A percentile compares a stretch with the other conserved stretches of the same genome.
Conservation (phyloP, 2,888 invertebrate species). For the Coronaproctus castanopsis region DNA sequence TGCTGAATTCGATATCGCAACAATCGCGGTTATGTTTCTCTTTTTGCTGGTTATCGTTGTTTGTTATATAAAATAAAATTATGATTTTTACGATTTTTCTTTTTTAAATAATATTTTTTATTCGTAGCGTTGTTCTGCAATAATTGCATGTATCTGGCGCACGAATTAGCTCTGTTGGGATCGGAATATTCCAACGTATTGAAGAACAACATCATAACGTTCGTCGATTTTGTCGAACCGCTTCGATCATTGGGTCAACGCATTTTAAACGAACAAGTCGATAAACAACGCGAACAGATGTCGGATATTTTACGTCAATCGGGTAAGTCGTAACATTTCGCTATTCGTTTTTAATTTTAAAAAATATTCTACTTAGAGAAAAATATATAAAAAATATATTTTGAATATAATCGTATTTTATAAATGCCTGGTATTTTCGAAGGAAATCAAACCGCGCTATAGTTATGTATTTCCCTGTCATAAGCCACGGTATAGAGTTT, state of each 20-base stretch:
- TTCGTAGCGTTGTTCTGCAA: slow-evolving; percentile 62
- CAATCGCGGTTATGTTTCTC: slow-evolving; percentile 37
- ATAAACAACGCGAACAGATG: slow-evolving; percentile 52
- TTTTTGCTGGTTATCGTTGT: background rate
- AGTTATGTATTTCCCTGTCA: no score
- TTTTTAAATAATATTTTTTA: no score
- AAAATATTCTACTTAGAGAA: no score
- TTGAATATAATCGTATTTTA: no score
- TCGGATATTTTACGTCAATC: slow-evolving; percentile 52
- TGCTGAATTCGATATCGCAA: slow-evolving; percentile 65
- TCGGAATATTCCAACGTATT: slow-evolving; percentile 11
- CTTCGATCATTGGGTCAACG: slow-evolving; percentile 46
- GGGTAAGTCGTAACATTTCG: slow-evolving; percentile 30
- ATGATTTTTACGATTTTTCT: slow-evolving; percentile 3
- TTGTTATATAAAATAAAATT: slow-evolving; percentile 1
- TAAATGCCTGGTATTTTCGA: no score
- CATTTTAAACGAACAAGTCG: slow-evolving; percentile 49
- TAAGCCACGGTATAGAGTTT: no score
- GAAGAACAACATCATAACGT: slow-evolving; percentile 26
- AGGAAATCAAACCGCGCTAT: no score
- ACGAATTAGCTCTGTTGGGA: slow-evolving; percentile 43
- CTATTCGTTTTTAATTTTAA: background rate
- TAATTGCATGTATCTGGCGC: slow-evolving; percentile 73
- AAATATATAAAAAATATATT: no score
- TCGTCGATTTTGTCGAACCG: slow-evolving; percentile 43